Percentiles rank a stretch among this genome's conserved stretches.
Evolutionary conservation across 2,797 vertebrate genomes (phyloP).

Genomic region (Harpagifer antarcticus): DNA sequence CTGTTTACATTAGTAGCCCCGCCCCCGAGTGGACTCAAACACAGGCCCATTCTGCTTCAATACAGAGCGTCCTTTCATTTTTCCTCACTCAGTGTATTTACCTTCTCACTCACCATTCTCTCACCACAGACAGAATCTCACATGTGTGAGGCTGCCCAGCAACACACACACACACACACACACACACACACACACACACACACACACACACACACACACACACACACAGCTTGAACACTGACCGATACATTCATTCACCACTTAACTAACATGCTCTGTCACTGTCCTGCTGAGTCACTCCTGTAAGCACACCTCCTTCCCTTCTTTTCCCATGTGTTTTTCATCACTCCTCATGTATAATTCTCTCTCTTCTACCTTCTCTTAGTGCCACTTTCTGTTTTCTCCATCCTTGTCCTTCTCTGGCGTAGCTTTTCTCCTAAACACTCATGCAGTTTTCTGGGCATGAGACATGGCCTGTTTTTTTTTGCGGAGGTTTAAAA

Average conservation of each 20-base stretch:
- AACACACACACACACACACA: slow-evolving; percentile 32
- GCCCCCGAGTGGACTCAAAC: slow-evolving; percentile 59
- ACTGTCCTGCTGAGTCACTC: slow-evolving; percentile 55
- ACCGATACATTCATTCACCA: slow-evolving; percentile 45
- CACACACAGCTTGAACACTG: slow-evolving; percentile 32
- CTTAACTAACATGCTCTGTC: slow-evolving; percentile 55
- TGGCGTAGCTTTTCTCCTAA: slow-evolving; percentile 17
- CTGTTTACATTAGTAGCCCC: slow-evolving; percentile 83
- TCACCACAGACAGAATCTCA: slow-evolving; percentile 62
- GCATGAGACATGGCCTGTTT: slow-evolving; percentile 8
- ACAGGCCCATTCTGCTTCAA: slow-evolving; percentile 74
- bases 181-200: slow-evolving; percentile 33
- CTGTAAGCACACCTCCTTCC: slow-evolving; percentile 15
- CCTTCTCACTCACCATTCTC: slow-evolving; percentile 66
- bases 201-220: slow-evolving; percentile 26
- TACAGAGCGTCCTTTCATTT: slow-evolving; percentile 72
- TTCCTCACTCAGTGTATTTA: slow-evolving; percentile 69
- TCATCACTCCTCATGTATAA: slow-evolving; percentile 7
- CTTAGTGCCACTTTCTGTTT: slow-evolving; percentile 52
- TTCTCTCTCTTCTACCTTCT: slow-evolving; percentile 14
- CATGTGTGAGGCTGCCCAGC: slow-evolving; percentile 25
- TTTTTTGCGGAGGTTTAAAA: slow-evolving; percentile 43
- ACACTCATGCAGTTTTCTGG: slow-evolving; percentile 24
- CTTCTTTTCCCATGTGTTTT: slow-evolving; percentile 31
- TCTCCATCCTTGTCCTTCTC: slow-evolving; percentile 29